Conservation (phyloP, 2,113 vertebrate species). For the Otocyon megalotis region DNA sequence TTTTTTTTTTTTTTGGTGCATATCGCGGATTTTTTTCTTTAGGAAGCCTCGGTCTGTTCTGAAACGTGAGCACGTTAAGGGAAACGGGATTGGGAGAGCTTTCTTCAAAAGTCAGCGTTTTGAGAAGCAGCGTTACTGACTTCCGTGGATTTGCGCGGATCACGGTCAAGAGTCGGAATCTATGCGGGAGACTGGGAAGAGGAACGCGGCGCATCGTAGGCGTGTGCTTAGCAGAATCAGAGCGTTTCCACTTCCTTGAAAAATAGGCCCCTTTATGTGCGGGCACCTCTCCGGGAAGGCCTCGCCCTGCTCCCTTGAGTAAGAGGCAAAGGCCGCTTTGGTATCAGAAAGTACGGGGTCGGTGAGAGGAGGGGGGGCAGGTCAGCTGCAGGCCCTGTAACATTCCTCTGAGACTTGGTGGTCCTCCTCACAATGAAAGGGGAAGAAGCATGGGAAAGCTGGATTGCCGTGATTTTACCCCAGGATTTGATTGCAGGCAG, state of each 20-base stretch:
- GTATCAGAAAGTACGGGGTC: rapidly evolving
- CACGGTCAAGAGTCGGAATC: not conserved
- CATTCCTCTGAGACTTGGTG: not conserved
- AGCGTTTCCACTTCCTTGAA: not conserved
- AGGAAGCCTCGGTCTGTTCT: not conserved
- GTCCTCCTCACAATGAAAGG: not conserved
- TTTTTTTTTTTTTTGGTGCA: too few relatives aligned
- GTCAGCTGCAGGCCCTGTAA: not conserved
- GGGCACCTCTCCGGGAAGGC: not conserved
- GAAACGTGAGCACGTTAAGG: conserved; percentile 34
- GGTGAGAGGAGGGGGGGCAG: not conserved
- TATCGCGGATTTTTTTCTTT: not conserved
- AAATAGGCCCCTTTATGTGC: not conserved
- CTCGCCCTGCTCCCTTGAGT: not conserved
- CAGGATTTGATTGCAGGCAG: not conserved
- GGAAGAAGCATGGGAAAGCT: not conserved
- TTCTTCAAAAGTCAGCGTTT: not conserved
- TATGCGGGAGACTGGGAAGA: not conserved
- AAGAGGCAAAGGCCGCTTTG: not conserved
- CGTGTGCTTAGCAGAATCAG: conserved; percentile 10
- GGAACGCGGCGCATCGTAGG: not conserved
- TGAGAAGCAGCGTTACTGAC: not conserved
- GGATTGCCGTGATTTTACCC: not conserved
- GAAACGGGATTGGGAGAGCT: not conserved
- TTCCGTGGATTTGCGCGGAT: not conserved